phyloP scores from a whole-genome alignment of 92 coral and sea anemone species.

The Heteractis magnifica region DNA sequence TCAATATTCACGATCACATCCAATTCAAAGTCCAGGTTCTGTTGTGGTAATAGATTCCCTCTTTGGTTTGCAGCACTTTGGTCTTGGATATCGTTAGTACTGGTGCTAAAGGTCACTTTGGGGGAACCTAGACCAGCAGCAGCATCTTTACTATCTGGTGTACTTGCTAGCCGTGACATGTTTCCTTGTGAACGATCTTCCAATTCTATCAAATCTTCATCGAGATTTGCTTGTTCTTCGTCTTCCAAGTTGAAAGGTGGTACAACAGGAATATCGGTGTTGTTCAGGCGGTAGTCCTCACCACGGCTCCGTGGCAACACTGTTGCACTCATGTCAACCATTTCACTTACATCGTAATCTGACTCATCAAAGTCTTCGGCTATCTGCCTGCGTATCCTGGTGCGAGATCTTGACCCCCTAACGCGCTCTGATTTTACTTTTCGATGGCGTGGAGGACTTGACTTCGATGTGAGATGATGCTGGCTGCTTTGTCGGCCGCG shows the following conservation, averaged over 20 bases:
- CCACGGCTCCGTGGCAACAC: slow-evolving; percentile 13
- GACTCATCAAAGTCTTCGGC: slow-evolving; percentile 35
- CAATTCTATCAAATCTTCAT: slow-evolving; percentile 10
- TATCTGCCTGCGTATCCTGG: slow-evolving; percentile 44
- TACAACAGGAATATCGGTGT: slow-evolving; percentile 37
- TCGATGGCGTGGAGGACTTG: slow-evolving; percentile 27
- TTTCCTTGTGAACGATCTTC: slow-evolving; percentile 7
- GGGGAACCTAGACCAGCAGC: slow-evolving; percentile 29
- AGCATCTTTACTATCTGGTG: slow-evolving; percentile 35
- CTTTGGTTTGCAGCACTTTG: slow-evolving; percentile 52
- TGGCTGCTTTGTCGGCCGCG: slow-evolving; percentile 32
- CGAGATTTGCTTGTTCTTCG: slow-evolving; percentile 5
- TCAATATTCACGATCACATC: slow-evolving; percentile 92
- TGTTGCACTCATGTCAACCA: slow-evolving; percentile 48
- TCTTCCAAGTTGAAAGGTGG: neutral
- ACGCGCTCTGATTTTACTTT: slow-evolving; percentile 68
- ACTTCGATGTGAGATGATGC: slow-evolving; percentile 28
- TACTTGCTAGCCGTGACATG: slow-evolving; percentile 22
- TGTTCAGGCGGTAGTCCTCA: slow-evolving; percentile 12
- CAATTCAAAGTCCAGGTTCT: slow-evolving; percentile 89
- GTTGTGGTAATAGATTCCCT: slow-evolving; percentile 55
- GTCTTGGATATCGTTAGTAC: slow-evolving; percentile 54
- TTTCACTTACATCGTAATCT: slow-evolving; percentile 50
- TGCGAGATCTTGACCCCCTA: slow-evolving; percentile 55
- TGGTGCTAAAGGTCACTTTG: slow-evolving; percentile 73